phyloP scores from a whole-genome alignment of 2,888 invertebrate species.

The Adelphocoris suturalis region DNA sequence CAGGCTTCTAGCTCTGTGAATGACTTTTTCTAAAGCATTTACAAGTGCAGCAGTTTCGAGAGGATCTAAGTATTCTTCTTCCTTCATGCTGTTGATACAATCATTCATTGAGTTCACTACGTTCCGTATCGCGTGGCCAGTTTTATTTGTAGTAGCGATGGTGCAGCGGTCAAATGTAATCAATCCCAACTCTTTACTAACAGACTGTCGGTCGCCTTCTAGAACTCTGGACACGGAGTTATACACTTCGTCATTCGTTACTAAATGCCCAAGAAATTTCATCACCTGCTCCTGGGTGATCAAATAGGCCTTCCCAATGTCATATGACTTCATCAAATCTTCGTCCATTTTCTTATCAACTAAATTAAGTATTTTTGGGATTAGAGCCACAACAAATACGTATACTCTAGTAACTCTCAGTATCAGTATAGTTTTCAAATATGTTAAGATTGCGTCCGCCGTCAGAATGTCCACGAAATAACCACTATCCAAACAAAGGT shows the following conservation, averaged over 20 bases:
- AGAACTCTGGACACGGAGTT: conserved; percentile 38
- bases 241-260: conserved; percentile 63
- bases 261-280: conserved; percentile 66
- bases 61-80: conserved; percentile 67
- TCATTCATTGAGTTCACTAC: conserved; percentile 67
- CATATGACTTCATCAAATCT: conserved; percentile 64
- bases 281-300: conserved; percentile 66
- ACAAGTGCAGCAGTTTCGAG: conserved; percentile 76
- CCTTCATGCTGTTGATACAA: conserved; percentile 62
- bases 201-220: conserved; percentile 55
- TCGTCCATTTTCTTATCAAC: conserved; percentile 70
- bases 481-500: neutral
- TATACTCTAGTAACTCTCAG: conserved; percentile 59
- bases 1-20: conserved; percentile 79
- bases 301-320: conserved; percentile 68
- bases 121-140: conserved; percentile 64
- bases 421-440: conserved; percentile 60
- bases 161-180: conserved; percentile 60
- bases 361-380: conserved; percentile 66
- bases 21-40: conserved; percentile 79
- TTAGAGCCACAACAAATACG: conserved; percentile 65
- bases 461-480: neutral
- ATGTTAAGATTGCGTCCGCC: conserved; percentile 55
- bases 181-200: conserved; percentile 55
- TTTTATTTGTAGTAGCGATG: conserved; percentile 67